Evolutionary conservation across 2,113 vertebrate genomes (phyloP), one percentile per base, ranked within the genome.

Genomic region (Motacilla alba): DNA sequence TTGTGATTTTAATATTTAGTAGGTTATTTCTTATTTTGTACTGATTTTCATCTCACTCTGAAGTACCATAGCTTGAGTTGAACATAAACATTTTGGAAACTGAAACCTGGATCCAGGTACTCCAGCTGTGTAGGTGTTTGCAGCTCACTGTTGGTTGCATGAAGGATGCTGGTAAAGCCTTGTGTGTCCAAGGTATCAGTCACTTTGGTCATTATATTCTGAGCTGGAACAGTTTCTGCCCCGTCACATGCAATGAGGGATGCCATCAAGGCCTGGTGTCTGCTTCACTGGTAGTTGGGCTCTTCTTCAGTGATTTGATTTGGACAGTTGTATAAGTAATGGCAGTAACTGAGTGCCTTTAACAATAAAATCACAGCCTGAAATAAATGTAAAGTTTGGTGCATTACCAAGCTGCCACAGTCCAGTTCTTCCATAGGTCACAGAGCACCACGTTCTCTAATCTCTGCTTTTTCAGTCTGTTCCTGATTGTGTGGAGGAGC

Each of bases 391-490:
- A 47, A 93, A 89, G 31, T 30, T 59, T 46, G 21, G 50, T 94
- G 68, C 50, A 33, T 43, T 67, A 56, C 20, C 28, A 33, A 62
- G 35, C 41, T 80, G 59, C 49, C n/a, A 16, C 43, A 52, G 73
- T 67, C 52, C 35, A 21, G 41, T 78, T 93, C 56, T 68, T 69
- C 56, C 0, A 3, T 49, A 17, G 44, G 52, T 84, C 19, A 1
- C 70, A 55, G 64, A 47, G 58, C 87, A 60, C 60, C 0, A 7
- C 7, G 47, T 78, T 90, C 91, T 81, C 33, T 63, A 56, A 20
- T 73, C 49, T 69, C 75, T 92, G 23, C 85, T 85, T 73, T 82
- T 37, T 83, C 78, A 69, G 31, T 66, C 53, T 82, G 85, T 92
- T 94, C 82, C 59, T 82, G 39, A 56, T 67, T 24, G 79, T 63